Evolutionary conservation across 2,113 vertebrate genomes (phyloP).

Genomic region (Apodemus speciosus): DNA sequence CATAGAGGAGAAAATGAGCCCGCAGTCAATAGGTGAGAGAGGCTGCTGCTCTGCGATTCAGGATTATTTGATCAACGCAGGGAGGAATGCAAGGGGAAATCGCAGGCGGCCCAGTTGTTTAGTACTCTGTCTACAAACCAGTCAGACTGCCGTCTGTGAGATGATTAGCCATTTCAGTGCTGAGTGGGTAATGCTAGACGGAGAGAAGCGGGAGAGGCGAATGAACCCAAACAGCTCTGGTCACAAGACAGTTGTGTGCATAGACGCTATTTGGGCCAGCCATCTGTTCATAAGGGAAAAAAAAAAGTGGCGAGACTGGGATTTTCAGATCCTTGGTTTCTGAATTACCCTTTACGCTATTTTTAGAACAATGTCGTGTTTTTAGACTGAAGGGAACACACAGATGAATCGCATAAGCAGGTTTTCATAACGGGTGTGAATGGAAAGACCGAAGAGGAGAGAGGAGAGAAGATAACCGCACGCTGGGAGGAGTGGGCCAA

Average conservation of each 20-base stretch:
- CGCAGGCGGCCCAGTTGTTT: constrained; percentile 55
- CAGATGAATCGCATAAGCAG: not conserved
- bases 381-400: not conserved
- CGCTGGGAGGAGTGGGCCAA: no score
- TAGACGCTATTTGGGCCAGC: not conserved
- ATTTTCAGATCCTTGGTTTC: not conserved
- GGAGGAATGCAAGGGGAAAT: constrained; percentile 37
- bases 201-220: constrained; percentile 41
- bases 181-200: constrained; percentile 22
- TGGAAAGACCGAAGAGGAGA: not conserved
- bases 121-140: constrained; percentile 45
- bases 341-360: not conserved
- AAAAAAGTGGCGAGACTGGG: not conserved
- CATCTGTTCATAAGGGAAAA: not conserved
- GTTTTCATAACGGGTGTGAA: not conserved
- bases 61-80: constrained; percentile 73
- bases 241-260: not conserved
- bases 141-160: constrained; percentile 58
- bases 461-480: not conserved
- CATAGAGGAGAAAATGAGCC: constrained; percentile 69
- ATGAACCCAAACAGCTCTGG: constrained; percentile 37
- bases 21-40: constrained; percentile 69
- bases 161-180: constrained; percentile 56
- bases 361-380: constrained; percentile 24
- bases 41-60: constrained; percentile 31